These are phyloP conservation scores for Cepaea nemoralis DNA, from an alignment of 1,140 invertebrate genomes.

Conservation along the genomic window DNA sequence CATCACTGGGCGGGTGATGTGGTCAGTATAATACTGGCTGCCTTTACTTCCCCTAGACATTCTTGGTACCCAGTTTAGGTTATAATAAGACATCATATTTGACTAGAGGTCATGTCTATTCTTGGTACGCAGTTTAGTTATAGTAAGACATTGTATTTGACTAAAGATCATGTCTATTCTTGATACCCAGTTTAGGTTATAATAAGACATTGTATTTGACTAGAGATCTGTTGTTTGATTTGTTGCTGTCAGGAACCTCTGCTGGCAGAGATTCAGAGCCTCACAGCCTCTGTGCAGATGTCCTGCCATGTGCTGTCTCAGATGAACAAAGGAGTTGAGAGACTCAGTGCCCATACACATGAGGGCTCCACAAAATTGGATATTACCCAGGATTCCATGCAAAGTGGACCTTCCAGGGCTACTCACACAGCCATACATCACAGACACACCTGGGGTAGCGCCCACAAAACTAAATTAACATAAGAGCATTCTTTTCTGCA, in stretches of 20 bases:
- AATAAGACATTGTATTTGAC: neutral
- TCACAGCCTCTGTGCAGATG: constrained; percentile 17
- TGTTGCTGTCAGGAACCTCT: constrained; percentile 14
- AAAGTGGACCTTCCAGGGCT: neutral
- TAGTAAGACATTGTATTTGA: neutral
- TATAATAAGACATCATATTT: no score
- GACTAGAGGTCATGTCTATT: no score
- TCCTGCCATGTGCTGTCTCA: constrained; percentile 15
- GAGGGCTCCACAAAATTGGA: neutral
- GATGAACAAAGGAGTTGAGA: constrained; percentile 4
- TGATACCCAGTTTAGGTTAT: neutral
- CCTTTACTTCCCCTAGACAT: no score
- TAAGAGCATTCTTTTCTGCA: no score
- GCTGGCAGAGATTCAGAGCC: constrained; percentile 18
- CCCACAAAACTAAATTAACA: no score
- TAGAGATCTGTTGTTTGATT: no score
- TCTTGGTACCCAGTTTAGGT: no score
- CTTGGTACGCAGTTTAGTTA: neutral
- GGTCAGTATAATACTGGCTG: no score
- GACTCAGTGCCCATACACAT: neutral
- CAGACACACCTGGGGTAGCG: neutral
- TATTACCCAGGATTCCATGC: neutral
- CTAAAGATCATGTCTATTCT: neutral
- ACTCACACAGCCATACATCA: neutral
- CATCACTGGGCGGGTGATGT: no score